phyloP scores from a whole-genome alignment of 2,888 invertebrate species.

The Diplolepis rosae region DNA sequence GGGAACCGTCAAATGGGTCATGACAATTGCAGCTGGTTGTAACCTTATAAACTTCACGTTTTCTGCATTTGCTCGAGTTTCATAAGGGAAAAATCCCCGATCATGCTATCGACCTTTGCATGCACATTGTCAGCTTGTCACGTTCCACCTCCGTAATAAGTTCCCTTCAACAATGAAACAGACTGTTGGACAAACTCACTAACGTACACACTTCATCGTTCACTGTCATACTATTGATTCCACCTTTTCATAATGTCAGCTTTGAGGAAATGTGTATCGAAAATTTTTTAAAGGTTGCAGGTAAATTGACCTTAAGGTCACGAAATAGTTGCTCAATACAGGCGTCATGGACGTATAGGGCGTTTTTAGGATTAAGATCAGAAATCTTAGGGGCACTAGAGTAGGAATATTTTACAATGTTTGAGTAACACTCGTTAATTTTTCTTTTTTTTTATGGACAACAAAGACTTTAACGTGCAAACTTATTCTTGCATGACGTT shows the following conservation, averaged over 20 bases:
- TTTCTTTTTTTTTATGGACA: neutral
- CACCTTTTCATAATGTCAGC: neutral
- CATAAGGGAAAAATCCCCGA: neutral
- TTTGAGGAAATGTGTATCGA: too few species aligned
- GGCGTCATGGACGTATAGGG: too few species aligned
- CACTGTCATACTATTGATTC: neutral
- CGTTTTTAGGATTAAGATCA: too few species aligned
- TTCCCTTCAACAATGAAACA: neutral
- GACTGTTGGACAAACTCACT: neutral
- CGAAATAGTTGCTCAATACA: too few species aligned
- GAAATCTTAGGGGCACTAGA: neutral
- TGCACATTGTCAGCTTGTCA: neutral
- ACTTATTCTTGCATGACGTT: too few species aligned
- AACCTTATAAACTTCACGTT: neutral
- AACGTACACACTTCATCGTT: neutral
- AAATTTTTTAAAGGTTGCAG: neutral
- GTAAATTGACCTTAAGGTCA: neutral
- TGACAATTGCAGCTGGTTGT: neutral
- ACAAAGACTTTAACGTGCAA: too few species aligned
- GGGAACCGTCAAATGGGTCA: neutral
- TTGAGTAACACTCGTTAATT: neutral
- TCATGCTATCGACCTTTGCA: neutral
- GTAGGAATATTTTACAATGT: neutral
- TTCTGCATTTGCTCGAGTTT: slow-evolving; percentile 6
- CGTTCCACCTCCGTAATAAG: neutral